These are phyloP conservation scores for Unio pictorum DNA, from an alignment of 2,888 invertebrate genomes.

Conservation along the genomic window DNA sequence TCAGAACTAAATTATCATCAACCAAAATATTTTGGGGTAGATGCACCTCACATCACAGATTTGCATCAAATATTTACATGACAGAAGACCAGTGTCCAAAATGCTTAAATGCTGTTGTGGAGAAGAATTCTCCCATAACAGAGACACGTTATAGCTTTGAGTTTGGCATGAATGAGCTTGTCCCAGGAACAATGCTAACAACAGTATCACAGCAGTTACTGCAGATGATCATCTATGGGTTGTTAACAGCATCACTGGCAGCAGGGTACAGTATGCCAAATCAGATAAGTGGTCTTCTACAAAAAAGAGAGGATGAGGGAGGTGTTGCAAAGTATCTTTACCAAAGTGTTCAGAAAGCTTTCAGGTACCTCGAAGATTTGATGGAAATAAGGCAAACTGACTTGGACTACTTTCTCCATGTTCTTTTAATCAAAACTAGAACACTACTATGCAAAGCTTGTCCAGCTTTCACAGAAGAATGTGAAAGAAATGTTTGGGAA, in stretches of 20 bases:
- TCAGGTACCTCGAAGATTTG: neutral
- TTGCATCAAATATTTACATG: too few relatives aligned
- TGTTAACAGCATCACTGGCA: neutral
- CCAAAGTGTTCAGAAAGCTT: neutral
- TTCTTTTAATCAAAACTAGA: neutral
- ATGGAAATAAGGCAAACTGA: slow-evolving; percentile 7
- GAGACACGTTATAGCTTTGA: too few relatives aligned
- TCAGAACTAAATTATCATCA: too few relatives aligned
- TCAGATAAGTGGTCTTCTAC: neutral
- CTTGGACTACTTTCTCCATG: slow-evolving; percentile 10
- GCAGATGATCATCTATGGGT: neutral
- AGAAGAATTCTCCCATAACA: too few relatives aligned
- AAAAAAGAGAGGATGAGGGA: too few relatives aligned
- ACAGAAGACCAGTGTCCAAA: too few relatives aligned
- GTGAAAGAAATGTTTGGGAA: slow-evolving; percentile 9
- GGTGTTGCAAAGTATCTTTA: too few relatives aligned
- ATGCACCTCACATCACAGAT: too few relatives aligned
- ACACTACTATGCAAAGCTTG: slow-evolving; percentile 2
- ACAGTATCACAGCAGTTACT: neutral
- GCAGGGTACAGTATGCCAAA: neutral
- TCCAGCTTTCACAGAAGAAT: neutral
- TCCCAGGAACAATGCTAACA: too few relatives aligned
- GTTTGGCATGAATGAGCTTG: too few relatives aligned
- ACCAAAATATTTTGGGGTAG: too few relatives aligned
- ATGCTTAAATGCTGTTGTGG: too few relatives aligned